Evolutionary conservation across 2,797 vertebrate genomes (phyloP), one percentile per base, ranked within the genome.

Genomic region (Phrynocephalus forsythii): DNA sequence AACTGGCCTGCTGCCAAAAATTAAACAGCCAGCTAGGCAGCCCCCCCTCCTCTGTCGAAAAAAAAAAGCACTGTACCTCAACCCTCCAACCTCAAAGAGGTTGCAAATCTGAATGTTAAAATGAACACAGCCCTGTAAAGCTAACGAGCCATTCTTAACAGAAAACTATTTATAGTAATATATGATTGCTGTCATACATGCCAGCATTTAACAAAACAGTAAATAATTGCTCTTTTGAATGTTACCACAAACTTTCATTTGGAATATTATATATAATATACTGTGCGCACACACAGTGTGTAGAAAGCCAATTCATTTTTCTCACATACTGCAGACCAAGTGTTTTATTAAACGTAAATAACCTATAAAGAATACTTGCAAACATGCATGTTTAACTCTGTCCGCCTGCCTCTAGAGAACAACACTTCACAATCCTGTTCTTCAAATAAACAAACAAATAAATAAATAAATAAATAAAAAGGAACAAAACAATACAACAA

Each of bases 1-100:
- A 95, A 95, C 95, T 98, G 97, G 97, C 96, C 96, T 86, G 91
- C 96, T 96, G 98, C 98, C 98, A 98, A 96, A 95, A 96, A 86
- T 87, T 85, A 89, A 96, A 95, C 90, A 94, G 95, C 60, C 60
- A 63, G 60, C 20, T 16, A 60, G 56, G 38, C 38, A 44, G 38
- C 38, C 38, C 38, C 38, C 38, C 38, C 38, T 44, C 38, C 38
- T 44, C 38, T n/a, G n/a, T n/a, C 38, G 38, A 0, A 80, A 8
- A n/a, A 44, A 18, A 79, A 96, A 95, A 95, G 95, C 9, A 48
- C 20, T 18, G 28, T 16, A 22, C 18, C 72, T 24, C 75, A 76
- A 48, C 75, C 38, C 75, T 48, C 75, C 22, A 76, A 76, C 95
- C 95, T 95, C 96, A 95, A 94, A 91, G 95, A 96, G 95, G 97